Evolutionary conservation across 2,797 vertebrate species (phyloP), one percentile per base, ranked within the genome.

Genomic region (Valencia hispanica): DNA sequence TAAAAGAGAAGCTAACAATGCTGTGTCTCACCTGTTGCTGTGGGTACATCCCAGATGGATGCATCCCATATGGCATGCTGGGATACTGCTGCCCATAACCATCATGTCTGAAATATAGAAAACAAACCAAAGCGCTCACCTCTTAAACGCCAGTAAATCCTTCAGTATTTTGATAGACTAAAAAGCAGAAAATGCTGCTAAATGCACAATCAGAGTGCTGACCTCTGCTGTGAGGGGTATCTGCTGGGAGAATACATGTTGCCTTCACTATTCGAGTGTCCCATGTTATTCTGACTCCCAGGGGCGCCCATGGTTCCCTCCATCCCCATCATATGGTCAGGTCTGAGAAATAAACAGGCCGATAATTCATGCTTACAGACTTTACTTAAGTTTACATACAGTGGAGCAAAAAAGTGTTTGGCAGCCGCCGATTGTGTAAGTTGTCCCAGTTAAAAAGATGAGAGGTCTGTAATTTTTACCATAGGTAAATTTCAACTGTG

Each of bases 1-100:
- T 65, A 34, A 65, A 65, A 65, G 20, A n/a, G 22, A 41, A 15
- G 63, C 36, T 41, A 68, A 43, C 41, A 68, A 14, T 68, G 43
- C 36, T 9, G 57, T 15, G 25, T 78, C 93, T 95, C 94, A 99
- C 98, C 97, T 98, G 98, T 91, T 99, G 97, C 88, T 99, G 98
- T 63, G 97, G 95, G 86, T 97, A 99, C 95, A 99, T 97, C 91
- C 97, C 97, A 80, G 97, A 95, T 61, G 97, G 97, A 94, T 98
- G 98, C 86, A 96, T 96, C 88, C 96, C 96, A 70, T 98, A 99
- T 0, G 97, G 94, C 85, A 97, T 95, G 94, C 96, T 95, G 85
- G 97, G 95, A 92, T 98, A 99, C 94, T 98, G 98, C 93, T 98
- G 98, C 73, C 96, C 93, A 8, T 97, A 99, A 45, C 97, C 94